Conservation (phyloP, 2,888 invertebrate genomes). For the Rotaria sp. region DNA sequence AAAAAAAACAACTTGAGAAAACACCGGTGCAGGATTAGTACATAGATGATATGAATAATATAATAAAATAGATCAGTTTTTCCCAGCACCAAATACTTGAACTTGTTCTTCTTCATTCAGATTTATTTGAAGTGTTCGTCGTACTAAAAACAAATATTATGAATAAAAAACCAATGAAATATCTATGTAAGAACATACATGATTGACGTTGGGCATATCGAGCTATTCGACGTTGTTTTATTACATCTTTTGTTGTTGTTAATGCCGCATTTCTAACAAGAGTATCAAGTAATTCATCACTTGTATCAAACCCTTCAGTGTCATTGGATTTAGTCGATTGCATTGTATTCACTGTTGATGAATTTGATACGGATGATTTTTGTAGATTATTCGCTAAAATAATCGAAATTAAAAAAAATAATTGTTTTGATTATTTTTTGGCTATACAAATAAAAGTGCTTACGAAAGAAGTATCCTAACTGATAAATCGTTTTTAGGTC, state of each 20-base stretch:
- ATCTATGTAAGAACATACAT: background rate
- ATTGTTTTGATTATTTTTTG: too few species aligned
- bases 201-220: background rate
- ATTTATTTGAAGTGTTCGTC: conserved; percentile 7
- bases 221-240: background rate
- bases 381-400: background rate
- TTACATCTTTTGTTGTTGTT: background rate
- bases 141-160: background rate
- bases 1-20: background rate
- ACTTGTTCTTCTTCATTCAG: background rate
- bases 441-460: too few species aligned
- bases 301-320: background rate
- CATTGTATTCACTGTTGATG: background rate
- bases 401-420: background rate
- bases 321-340: background rate
- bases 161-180: background rate
- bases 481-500: too few species aligned
- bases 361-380: background rate
- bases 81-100: background rate
- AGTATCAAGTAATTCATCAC: conserved; percentile 18
- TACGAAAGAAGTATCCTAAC: too few species aligned
- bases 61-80: background rate
- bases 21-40: background rate
- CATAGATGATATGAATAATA: too few species aligned
- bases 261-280: conserved; percentile 15